A percentile compares a stretch with the other conserved stretches of the same genome.
These are phyloP conservation scores for Pedionomus torquatus DNA, from an alignment of 2,113 vertebrate genomes.

Conservation along the genomic window DNA sequence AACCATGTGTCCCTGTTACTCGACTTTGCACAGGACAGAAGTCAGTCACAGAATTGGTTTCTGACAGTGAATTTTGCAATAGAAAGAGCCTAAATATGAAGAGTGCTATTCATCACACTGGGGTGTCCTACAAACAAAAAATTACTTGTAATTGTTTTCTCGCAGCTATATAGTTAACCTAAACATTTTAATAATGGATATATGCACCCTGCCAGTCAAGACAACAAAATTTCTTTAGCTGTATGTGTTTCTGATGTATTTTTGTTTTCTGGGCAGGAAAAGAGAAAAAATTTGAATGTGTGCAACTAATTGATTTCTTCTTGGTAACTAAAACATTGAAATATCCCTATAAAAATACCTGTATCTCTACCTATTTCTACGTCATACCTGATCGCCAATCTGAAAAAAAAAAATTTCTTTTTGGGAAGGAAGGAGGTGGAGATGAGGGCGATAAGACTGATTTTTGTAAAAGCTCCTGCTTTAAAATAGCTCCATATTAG, in stretches of 20 bases:
- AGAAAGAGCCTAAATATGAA: not conserved
- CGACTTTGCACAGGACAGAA: not conserved
- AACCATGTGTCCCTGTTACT: not conserved
- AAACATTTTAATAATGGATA: fast-evolving
- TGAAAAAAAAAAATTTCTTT: not conserved
- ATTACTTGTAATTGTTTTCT: not conserved
- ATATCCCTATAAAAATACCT: not conserved
- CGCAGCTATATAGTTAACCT: not conserved
- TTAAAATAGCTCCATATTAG: not conserved
- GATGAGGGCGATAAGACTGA: not conserved
- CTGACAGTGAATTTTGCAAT: not conserved
- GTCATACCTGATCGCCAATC: not conserved
- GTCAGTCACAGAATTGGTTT: not conserved
- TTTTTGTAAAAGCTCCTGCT: not conserved
- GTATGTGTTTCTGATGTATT: not conserved
- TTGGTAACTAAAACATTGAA: not conserved
- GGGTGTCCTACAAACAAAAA: not conserved
- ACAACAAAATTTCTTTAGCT: not conserved
- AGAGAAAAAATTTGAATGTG: not conserved
- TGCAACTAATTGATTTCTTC: not conserved
- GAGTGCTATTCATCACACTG: not conserved
- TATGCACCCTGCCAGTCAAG: not conserved
- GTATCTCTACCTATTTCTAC: not conserved
- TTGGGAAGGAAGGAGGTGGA: fast-evolving
- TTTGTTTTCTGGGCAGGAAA: not conserved